Evolutionary conservation across 1,140 invertebrate genomes (phyloP).

Genomic region (Platorchestia sp.): DNA sequence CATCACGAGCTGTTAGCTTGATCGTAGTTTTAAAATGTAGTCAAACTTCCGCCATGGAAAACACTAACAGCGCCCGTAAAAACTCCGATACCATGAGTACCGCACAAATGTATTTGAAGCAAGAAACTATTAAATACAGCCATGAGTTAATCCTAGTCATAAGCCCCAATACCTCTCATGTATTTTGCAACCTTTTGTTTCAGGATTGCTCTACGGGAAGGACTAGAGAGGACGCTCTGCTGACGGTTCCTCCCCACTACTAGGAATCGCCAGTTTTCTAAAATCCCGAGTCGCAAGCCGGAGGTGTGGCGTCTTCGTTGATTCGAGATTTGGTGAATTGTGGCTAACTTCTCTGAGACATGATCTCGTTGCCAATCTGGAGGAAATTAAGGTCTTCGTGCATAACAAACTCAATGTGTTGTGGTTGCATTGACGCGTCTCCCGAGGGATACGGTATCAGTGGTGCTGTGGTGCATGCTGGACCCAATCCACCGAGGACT

Average conservation of each 20-base stretch:
- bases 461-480: not conserved
- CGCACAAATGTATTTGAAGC: not conserved
- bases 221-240: not conserved
- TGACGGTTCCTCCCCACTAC: conserved; percentile 39
- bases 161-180: not conserved
- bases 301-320: not conserved
- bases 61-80: not conserved
- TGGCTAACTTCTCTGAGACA: not conserved
- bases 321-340: not conserved
- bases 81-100: not conserved
- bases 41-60: not conserved
- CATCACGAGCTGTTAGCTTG: not conserved
- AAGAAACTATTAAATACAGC: not conserved
- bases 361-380: not conserved
- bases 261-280: not conserved
- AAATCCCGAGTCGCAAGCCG: not conserved
- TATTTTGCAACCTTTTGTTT: not conserved
- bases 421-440: not conserved
- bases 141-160: not conserved
- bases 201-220: not conserved
- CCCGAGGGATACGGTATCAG: not conserved
- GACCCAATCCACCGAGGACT: not conserved
- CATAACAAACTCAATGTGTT: not conserved
- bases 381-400: not conserved
- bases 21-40: not conserved